Evolutionary conservation across 1,140 invertebrate genomes (phyloP), one percentile per base, ranked within the genome.

Genomic region (Apocrypta bakeri): DNA sequence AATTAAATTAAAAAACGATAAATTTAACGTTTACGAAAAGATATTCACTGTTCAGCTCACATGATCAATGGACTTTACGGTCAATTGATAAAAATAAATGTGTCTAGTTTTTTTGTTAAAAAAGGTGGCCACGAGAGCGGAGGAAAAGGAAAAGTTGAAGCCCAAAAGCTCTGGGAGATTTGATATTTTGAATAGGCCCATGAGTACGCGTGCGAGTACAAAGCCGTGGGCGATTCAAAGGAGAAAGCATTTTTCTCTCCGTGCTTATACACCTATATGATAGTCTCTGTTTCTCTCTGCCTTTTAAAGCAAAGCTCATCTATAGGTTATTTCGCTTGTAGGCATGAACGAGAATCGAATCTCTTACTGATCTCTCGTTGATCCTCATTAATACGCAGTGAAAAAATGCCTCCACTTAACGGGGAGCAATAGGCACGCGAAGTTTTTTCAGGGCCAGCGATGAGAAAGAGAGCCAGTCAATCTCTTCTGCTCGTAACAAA

Each of bases 371-470:
- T 82, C 56, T 9, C 25, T 78, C 48, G 71, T 82, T 82, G 71
- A 76, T 76, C 33, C 25, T 78, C 48, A 73, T 82, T 82, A 76
- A 76, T 76, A 37, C 27, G 21, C n/a, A 25, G 12, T 37, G 3
- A 37, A 37, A 61, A 75, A 61, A 27, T 24, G 63, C 48, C 63
- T 69, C 73, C 80, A 76, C 80, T 82, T 82, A 76, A 82, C 80
- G 75, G 33, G 14, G 63, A 81, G 56, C 31, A 25, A 29, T 24
- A 11, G 61, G 24, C 56, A 71, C 42, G 56, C 11, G 31, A 37
- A 27, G 37, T 37, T 37, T 37, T 37, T n/a, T n/a, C n/a, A n/a
- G n/a, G n/a, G n/a, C n/a, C n/a, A n/a, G n/a, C n/a, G n/a, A n/a
- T n/a, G n/a, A n/a, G n/a, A n/a, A n/a, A n/a, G n/a, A n/a, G n/a